Base-by-base conservation (phyloP, 2,113 vertebrate genomes). In the Pseudorhombus dupliciocellatus region DNA sequence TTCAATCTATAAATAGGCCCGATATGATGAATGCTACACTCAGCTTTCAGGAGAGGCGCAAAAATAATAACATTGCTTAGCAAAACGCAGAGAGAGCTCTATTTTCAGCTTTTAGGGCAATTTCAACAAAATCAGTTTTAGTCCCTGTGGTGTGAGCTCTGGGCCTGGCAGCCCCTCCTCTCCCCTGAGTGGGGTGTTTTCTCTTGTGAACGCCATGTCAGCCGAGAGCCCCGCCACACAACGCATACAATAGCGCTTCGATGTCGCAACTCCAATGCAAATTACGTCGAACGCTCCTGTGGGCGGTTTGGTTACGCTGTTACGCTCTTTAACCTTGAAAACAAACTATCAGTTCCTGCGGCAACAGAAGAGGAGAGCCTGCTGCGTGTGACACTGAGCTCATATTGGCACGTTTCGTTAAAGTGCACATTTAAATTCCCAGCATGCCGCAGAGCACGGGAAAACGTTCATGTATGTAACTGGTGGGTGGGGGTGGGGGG, bases 381-480 rank as follows among this genome's bases (percentile, higher is more conserved):
- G 60, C 70, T 6, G 25, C 48, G 30, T 69, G 30, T 69, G 67
- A 78, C 7, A 22, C 62, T 15, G 22, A 52, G 63, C 7, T 53
- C 68, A 59, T 63, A 59, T 25, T 50, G 3, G 16, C 46, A 12
- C 51, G 34, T 56, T 52, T 50, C 44, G 69, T 61, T 79, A 24
- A 76, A 86, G 63, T 16, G 40, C 2, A 0, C 70, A 61, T 77
- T 76, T 69, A 40, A 70, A 78, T 83, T 70, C 70, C 64, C 20
- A 16, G 14, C 46, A 50, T n/a, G 46, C 46, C 66, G 61, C 22
- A 28, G 30, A 16, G 58, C 59, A 40, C 57, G 30, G 22, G 44
- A 26, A 61, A 63, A 71, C 65, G 37, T 67, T 79, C 73, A 73
- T 75, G 78, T 79, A 77, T 81, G 80, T 83, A 53, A 66, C 21